Evolutionary conservation across 2,797 vertebrate genomes (phyloP).

Genomic region (Esox lucius): DNA sequence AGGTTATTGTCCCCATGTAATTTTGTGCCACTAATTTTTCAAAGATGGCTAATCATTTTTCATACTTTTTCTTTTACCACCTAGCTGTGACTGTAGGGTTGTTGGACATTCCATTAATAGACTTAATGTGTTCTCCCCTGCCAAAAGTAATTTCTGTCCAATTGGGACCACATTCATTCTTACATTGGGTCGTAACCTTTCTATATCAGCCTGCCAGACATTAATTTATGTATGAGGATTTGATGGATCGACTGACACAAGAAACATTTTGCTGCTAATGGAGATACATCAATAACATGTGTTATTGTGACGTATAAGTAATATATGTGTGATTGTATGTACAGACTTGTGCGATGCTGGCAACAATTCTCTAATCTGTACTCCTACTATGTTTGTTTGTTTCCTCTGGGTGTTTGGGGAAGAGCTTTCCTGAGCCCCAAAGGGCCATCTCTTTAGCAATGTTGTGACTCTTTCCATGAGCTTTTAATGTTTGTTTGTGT

Average conservation of each 20-base stretch:
- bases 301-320: slow-evolving; percentile 13
- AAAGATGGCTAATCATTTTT: slow-evolving; percentile 64
- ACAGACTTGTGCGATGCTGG: slow-evolving; percentile 11
- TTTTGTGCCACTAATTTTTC: slow-evolving; percentile 70
- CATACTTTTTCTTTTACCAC: slow-evolving; percentile 46
- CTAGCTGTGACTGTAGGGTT: slow-evolving; percentile 63
- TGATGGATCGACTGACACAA: slow-evolving; percentile 50
- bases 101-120: slow-evolving; percentile 72
- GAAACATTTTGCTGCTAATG: neutral
- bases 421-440: neutral
- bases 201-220: slow-evolving; percentile 54
- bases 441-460: slow-evolving; percentile 39
- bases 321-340: slow-evolving; percentile 26
- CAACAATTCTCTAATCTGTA: neutral
- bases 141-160: slow-evolving; percentile 67
- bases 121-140: slow-evolving; percentile 69
- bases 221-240: slow-evolving; percentile 61
- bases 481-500: slow-evolving; percentile 52
- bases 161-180: slow-evolving; percentile 47
- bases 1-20: slow-evolving; percentile 62
- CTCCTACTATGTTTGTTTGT: neutral
- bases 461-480: slow-evolving; percentile 35
- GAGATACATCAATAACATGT: slow-evolving; percentile 30
- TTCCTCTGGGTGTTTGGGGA: slow-evolving; percentile 3
- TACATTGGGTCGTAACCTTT: slow-evolving; percentile 57